Percentiles rank a stretch among this genome's conserved stretches.
Conservation (phyloP, 2,113 vertebrate genomes). For the Butorides virescens region DNA sequence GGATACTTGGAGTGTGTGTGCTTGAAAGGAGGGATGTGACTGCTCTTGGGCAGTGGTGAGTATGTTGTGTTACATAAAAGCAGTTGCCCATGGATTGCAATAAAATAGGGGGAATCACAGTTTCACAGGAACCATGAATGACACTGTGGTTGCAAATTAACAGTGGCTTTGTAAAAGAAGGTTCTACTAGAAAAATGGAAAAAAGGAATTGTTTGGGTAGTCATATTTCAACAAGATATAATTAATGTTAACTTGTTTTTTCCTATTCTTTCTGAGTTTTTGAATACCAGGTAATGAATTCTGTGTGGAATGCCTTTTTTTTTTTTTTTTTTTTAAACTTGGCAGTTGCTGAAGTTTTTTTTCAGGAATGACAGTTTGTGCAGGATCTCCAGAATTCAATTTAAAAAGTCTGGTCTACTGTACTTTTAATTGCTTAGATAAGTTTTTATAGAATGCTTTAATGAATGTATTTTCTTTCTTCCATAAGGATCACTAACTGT, state of each 20-base stretch:
- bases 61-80: neutral
- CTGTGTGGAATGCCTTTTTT: neutral
- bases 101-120: neutral
- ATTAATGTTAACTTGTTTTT: neutral
- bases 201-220: neutral
- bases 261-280: neutral
- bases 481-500: slow-evolving; percentile 80
- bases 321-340: neutral
- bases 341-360: neutral
- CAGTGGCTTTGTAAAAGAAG: neutral
- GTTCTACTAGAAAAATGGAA: neutral
- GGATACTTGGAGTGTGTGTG: neutral
- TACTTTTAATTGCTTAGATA: neutral
- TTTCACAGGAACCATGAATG: neutral
- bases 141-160: neutral
- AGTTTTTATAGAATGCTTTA: neutral
- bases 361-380: neutral
- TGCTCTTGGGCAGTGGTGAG: neutral
- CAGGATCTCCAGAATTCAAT: neutral
- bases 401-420: neutral
- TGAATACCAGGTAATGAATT: neutral
- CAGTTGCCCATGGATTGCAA: neutral
- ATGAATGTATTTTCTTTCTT: slow-evolving; percentile 1
- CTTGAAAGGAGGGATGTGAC: neutral
- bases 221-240: neutral